Conservation (phyloP, 2,888 invertebrate species). For the Epicampocera succincta region DNA sequence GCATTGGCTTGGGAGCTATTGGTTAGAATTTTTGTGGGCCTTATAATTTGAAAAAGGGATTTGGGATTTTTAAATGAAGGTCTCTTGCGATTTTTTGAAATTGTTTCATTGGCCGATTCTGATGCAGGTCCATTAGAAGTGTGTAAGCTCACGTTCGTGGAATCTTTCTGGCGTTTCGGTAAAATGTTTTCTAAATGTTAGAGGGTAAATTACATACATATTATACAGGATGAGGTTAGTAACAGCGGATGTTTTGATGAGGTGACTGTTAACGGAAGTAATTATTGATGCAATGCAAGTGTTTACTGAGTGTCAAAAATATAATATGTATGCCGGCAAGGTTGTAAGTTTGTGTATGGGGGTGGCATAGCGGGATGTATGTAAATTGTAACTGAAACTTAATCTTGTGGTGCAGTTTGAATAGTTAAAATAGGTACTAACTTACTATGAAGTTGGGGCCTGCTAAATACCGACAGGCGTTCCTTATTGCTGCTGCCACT, state of each 20-base stretch:
- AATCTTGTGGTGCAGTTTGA: slow-evolving; percentile 63
- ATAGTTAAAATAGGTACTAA: slow-evolving; percentile 82
- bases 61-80: slow-evolving; percentile 67
- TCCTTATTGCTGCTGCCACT: slow-evolving; percentile 81
- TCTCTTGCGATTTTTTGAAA: slow-evolving; percentile 53
- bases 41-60: slow-evolving; percentile 72
- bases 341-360: slow-evolving; percentile 22
- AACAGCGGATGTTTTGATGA: slow-evolving; percentile 10
- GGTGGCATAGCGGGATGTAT: slow-evolving; percentile 33
- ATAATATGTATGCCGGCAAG: slow-evolving; percentile 14
- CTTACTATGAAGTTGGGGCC: slow-evolving; percentile 84
- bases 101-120: slow-evolving; percentile 45
- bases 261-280: slow-evolving; percentile 24
- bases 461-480: slow-evolving; percentile 82
- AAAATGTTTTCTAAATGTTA: slow-evolving; percentile 73
- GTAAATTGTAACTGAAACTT: slow-evolving; percentile 28
- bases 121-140: slow-evolving; percentile 81
- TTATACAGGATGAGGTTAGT: slow-evolving; percentile 51
- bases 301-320: slow-evolving; percentile 12
- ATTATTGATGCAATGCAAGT: slow-evolving; percentile 47
- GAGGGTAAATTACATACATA: slow-evolving; percentile 62
- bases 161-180: slow-evolving; percentile 82
- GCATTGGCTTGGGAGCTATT: slow-evolving; percentile 50
- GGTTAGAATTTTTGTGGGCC: slow-evolving; percentile 69
- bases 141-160: slow-evolving; percentile 83